Conservation (phyloP, 2,113 vertebrate species). For the Todiramphus chloris region DNA sequence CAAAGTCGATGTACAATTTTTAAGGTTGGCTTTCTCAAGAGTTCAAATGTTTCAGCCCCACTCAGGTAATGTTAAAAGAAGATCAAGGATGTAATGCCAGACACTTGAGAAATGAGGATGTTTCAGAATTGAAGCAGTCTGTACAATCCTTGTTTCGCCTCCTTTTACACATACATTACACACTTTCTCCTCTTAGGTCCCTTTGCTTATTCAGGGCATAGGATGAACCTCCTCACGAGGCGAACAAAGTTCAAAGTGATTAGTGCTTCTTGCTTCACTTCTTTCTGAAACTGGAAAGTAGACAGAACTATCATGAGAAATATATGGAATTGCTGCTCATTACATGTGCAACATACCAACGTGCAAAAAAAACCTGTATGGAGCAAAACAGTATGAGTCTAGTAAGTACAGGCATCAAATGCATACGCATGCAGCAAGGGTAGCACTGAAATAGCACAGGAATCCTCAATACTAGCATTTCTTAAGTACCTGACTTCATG, state of each 20-base stretch:
- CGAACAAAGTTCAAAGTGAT: background rate
- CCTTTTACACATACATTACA: background rate
- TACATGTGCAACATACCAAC: background rate
- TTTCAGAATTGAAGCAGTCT: background rate
- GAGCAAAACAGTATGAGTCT: fast-evolving
- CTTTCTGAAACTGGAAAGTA: background rate
- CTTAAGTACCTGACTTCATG: background rate
- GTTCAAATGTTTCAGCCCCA: background rate
- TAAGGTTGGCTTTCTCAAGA: background rate
- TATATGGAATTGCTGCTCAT: background rate
- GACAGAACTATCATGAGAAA: background rate
- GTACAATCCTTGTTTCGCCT: background rate
- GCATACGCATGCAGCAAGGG: background rate
- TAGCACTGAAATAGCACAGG: background rate
- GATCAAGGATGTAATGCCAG: background rate
- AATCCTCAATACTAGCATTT: background rate
- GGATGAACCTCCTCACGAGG: background rate
- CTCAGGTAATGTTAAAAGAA: background rate
- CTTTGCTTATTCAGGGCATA: background rate
- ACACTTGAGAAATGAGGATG: background rate
- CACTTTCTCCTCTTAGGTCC: background rate
- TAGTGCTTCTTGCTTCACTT: background rate
- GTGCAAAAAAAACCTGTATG: background rate
- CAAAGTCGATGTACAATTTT: background rate
- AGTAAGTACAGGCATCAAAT: background rate